These are phyloP conservation scores for Setophaga kirtlandii DNA, from an alignment of 2,113 vertebrate genomes.

Conservation along the genomic window DNA sequence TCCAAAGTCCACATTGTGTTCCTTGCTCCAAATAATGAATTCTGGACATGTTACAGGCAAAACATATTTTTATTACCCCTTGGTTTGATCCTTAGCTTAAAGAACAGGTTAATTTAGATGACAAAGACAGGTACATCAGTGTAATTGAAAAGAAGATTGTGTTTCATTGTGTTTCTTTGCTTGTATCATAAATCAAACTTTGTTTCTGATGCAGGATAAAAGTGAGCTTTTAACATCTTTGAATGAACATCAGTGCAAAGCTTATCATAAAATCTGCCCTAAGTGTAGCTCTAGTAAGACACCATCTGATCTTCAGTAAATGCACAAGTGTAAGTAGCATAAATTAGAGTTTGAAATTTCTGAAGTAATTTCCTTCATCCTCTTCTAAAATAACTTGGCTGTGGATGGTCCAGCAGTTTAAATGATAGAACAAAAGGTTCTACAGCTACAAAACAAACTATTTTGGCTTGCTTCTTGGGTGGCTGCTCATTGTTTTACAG, in stretches of 20 bases:
- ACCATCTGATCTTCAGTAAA: background rate
- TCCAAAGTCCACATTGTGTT: constrained; percentile 50
- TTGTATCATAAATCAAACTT: background rate
- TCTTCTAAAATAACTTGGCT: constrained; percentile 6
- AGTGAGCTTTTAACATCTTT: background rate
- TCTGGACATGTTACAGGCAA: background rate
- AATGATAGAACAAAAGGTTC: constrained; percentile 45
- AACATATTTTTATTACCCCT: constrained; percentile 35
- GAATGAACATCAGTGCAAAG: background rate
- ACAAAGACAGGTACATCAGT: background rate
- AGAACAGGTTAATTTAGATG: constrained; percentile 37
- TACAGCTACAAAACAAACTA: constrained; percentile 37
- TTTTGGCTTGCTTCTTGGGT: constrained; percentile 61
- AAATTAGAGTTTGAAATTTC: background rate
- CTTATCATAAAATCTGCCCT: background rate
- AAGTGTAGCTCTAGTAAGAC: background rate
- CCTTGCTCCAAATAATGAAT: constrained; percentile 59
- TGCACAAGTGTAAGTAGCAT: background rate
- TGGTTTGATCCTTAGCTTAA: constrained; percentile 21
- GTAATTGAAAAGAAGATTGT: background rate
- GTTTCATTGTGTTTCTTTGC: background rate
- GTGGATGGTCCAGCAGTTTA: background rate
- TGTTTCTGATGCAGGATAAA: background rate
- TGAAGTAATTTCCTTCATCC: background rate
- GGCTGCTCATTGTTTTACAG: constrained; percentile 47